Evolutionary conservation across 1,140 invertebrate genomes (phyloP), one percentile per base, ranked within the genome.

Genomic region (Diabrotica undecimpunctata): DNA sequence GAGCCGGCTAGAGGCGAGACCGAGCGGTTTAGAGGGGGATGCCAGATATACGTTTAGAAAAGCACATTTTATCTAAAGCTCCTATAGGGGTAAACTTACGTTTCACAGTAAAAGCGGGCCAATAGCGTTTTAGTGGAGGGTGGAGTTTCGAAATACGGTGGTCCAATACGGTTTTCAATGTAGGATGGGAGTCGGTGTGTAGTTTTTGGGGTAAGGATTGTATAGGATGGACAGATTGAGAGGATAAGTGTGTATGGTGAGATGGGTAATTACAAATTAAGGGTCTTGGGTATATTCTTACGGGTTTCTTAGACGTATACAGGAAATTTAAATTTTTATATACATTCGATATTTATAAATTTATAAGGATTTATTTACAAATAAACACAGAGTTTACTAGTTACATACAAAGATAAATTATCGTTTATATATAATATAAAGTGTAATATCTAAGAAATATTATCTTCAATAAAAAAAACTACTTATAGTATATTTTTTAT

Each of bases 131-230:
- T 69, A 71, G 72, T 52, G 64, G 25, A 41, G 71, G 77, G 77
- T 72, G 78, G 72, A 67, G 77, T 68, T 53, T 64, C 38, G 61
- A 77, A 79, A 79, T 79, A 79, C 78, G 78, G 64, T 78, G 70
- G 51, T 69, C 78, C 78, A 79, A 79, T 79, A 79, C 78, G 77
- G 77, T 79, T 78, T 78, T 78, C 75, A 75, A 73, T 78, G 78
- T 78, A 60, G 52, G 46, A 65, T 54, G 53, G 41, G 56, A 64
- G 13, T 13, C 14, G 51, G 25, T 12, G 37, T 35, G 39, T 11
- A 63, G 35, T 57, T 58, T 35, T 58, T 36, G 55, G 13, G 62
- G 61, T 66, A 59, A 55, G 56, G 61, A 38, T 61, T 66, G 58
- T 62, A 66, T 39, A 38, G 62, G 54, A 66, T 70, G 59, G 69